Conservation (phyloP, 2,113 vertebrate species). For the Phylloscopus trochilus region DNA sequence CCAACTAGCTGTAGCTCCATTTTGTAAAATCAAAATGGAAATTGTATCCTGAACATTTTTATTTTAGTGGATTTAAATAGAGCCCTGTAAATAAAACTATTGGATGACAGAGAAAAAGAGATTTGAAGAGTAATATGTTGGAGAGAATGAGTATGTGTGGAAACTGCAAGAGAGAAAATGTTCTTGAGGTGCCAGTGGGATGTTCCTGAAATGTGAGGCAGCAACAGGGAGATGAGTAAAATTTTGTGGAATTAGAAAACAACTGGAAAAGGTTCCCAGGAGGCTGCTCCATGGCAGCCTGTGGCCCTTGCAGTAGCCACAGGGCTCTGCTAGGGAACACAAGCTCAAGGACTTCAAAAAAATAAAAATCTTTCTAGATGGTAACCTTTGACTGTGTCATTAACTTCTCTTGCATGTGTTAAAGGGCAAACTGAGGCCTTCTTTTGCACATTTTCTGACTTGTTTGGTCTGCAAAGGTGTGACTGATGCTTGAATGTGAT, state of each 20-base stretch:
- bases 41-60: background rate
- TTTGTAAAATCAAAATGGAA: conserved; percentile 21
- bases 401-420: background rate
- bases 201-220: background rate
- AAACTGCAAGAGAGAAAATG: background rate
- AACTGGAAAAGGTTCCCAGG: background rate
- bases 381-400: background rate
- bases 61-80: background rate
- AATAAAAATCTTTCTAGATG: background rate
- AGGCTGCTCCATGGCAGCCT: background rate
- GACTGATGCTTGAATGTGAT: background rate
- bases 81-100: background rate
- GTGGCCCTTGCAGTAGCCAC: background rate
- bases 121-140: background rate
- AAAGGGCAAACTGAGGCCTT: background rate
- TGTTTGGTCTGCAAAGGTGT: background rate
- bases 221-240: background rate
- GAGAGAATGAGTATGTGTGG: background rate
- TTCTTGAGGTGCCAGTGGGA: background rate
- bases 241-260: background rate
- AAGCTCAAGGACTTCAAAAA: background rate
- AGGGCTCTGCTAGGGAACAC: background rate
- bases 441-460: background rate
- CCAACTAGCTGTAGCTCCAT: background rate
- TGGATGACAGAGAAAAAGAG: background rate